phyloP scores from a whole-genome alignment of 1,140 invertebrate species.

The Macrobrachium rosenbergii region DNA sequence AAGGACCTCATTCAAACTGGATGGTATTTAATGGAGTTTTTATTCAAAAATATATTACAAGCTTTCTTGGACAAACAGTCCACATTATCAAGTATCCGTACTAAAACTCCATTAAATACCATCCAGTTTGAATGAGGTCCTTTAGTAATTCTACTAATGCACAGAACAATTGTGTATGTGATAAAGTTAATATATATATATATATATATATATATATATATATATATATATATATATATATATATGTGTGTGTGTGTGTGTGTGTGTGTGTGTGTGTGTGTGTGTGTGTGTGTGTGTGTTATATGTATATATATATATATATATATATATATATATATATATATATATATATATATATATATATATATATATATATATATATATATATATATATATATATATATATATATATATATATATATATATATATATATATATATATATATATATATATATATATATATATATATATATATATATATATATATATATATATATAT shows the following conservation, averaged over 20 bases:
- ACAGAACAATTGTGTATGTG: too few species aligned
- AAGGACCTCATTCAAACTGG: too few species aligned
- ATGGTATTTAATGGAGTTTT: too few species aligned
- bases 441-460: slow-evolving; percentile 12
- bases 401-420: neutral
- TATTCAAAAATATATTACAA: too few species aligned
- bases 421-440: slow-evolving; percentile 13
- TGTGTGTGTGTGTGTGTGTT: too few species aligned
- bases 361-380: too few species aligned
- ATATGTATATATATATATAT: slow-evolving; percentile 17
- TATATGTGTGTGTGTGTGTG: neutral
- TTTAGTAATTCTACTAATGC: too few species aligned
- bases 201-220: slow-evolving; percentile 13
- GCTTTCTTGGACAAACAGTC: too few species aligned
- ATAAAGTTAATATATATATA: neutral
- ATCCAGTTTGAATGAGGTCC: too few species aligned
- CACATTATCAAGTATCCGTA: too few species aligned
- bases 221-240: slow-evolving; percentile 9
- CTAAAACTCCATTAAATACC: too few species aligned
- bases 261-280: too few species aligned
- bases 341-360: slow-evolving; percentile 17
- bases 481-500: neutral
- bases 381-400: neutral
- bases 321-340: slow-evolving; percentile 14
- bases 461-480: neutral